A percentile compares a stretch with the other conserved stretches of the same genome.
These are phyloP conservation scores for Eupithecia abbreviata DNA, from an alignment of 2,888 invertebrate species.

Conservation along the genomic window DNA sequence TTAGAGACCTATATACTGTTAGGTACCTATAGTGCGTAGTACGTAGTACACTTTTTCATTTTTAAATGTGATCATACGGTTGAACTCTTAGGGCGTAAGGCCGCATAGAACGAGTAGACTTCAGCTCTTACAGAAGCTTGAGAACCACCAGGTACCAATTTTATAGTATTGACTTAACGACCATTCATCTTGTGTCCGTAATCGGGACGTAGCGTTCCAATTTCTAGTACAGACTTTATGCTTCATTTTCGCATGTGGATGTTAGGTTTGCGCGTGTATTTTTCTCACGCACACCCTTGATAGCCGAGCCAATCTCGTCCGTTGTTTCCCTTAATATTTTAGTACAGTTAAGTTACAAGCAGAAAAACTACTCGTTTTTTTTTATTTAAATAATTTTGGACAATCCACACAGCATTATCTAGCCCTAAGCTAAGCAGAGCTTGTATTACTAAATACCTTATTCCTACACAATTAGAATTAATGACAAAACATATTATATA, in stretches of 20 bases:
- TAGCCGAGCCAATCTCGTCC: slow-evolving; percentile 6
- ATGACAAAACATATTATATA: background rate
- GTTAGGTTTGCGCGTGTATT: slow-evolving; percentile 5
- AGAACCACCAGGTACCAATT: background rate
- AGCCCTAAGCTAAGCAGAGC: background rate
- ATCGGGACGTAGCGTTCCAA: background rate
- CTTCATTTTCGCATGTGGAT: background rate
- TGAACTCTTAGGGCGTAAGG: too few relatives aligned
- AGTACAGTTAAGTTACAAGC: background rate
- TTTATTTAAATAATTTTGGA: background rate
- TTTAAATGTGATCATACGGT: too few relatives aligned
- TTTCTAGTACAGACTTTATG: background rate
- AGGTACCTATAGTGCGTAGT: too few relatives aligned
- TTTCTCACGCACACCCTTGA: slow-evolving; percentile 10
- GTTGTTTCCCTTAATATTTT: background rate
- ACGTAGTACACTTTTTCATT: too few relatives aligned
- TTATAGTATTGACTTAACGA: background rate
- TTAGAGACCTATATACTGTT: too few relatives aligned
- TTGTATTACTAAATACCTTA: background rate
- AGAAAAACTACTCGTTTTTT: background rate
- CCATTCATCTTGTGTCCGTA: background rate
- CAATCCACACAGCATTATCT: background rate
- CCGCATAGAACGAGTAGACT: too few relatives aligned
- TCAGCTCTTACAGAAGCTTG: too few relatives aligned
- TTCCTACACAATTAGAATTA: background rate